Conservation (phyloP, 2,113 vertebrate species). For the Hemiprocne comata region DNA sequence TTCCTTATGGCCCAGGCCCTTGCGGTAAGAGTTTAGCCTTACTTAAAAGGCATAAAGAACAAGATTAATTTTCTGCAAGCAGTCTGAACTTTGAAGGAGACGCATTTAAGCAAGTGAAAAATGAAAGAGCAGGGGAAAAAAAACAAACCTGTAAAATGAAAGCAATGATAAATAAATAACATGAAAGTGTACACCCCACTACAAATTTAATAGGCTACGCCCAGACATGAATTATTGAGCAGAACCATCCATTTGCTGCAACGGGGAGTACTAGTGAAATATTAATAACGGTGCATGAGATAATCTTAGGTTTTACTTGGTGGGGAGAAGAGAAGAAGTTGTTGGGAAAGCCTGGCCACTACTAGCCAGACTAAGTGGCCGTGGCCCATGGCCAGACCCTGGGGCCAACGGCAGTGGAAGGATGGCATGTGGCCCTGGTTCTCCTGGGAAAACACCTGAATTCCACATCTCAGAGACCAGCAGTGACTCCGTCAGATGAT, state of each 20-base stretch:
- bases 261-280: slow-evolving; percentile 7
- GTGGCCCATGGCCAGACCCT: fast-evolving
- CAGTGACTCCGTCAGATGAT: background rate
- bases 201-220: slow-evolving; percentile 32
- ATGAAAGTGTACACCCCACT: slow-evolving; percentile 24
- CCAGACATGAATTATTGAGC: slow-evolving; percentile 52
- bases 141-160: background rate
- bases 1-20: background rate
- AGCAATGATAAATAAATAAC: slow-evolving; percentile 61
- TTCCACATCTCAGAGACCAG: fast-evolving
- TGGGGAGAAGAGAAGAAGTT: background rate
- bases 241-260: slow-evolving; percentile 43
- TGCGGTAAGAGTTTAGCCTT: background rate
- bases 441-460: fast-evolving
- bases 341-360: background rate
- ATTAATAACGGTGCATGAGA: slow-evolving; percentile 12
- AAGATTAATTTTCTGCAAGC: slow-evolving; percentile 13
- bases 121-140: background rate
- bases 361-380: background rate
- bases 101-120: slow-evolving; percentile 36
- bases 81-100: slow-evolving; percentile 24
- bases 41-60: slow-evolving; percentile 1
- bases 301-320: background rate
- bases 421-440: fast-evolving
- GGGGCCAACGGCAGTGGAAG: background rate